Conservation (phyloP, 1,140 invertebrate species). For the Brachionus plicatilis region DNA sequence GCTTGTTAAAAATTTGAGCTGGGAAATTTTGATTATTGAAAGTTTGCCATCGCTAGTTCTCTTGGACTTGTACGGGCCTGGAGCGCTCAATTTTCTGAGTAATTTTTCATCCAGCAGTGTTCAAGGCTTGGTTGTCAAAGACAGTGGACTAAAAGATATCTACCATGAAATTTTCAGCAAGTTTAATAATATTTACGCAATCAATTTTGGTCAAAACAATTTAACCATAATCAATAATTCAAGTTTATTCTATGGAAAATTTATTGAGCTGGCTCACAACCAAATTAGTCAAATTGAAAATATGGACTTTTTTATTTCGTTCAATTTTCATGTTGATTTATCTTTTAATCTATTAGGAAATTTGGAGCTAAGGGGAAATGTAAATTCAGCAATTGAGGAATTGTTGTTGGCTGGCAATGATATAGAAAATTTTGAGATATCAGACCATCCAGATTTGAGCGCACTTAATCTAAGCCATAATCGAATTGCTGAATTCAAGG, state of each 20-base stretch:
- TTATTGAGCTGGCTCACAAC: background rate
- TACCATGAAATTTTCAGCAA: background rate
- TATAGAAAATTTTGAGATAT: background rate
- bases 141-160: background rate
- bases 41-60: background rate
- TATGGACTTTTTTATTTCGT: background rate
- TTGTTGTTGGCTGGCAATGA: background rate
- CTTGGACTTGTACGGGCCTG: background rate
- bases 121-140: background rate
- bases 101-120: background rate
- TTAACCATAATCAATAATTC: background rate
- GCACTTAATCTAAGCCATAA: background rate
- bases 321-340: slow-evolving; percentile 4
- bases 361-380: background rate
- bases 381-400: background rate
- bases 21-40: background rate
- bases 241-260: background rate
- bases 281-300: background rate
- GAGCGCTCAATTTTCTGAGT: background rate
- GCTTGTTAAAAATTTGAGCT: background rate
- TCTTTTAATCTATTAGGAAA: background rate
- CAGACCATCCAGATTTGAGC: background rate
- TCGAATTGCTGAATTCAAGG: background rate
- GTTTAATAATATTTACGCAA: background rate
- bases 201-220: slow-evolving; percentile 1